Percentiles rank a stretch among this genome's conserved stretches.
Conservation (phyloP, 2,888 invertebrate genomes). For the Catocala sponsa region DNA sequence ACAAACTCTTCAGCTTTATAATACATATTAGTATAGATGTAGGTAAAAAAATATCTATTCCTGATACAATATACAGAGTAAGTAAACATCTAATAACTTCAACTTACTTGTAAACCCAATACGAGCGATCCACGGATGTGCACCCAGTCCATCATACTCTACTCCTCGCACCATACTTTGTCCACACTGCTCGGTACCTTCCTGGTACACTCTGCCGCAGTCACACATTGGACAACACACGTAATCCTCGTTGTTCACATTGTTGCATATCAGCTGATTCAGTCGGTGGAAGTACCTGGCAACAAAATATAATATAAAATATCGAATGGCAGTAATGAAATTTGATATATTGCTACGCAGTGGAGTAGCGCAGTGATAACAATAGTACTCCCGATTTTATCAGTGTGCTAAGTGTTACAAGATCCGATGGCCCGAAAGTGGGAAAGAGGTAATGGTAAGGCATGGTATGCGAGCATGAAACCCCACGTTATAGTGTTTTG, state of each 20-base stretch:
- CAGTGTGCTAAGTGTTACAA: no score
- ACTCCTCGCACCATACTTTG: conserved; percentile 90
- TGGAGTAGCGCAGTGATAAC: no score
- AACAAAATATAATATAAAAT: not conserved
- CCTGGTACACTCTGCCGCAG: conserved; percentile 74
- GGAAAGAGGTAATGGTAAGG: no score
- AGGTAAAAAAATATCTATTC: no score
- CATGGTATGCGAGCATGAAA: no score
- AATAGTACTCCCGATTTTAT: no score
- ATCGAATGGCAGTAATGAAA: no score
- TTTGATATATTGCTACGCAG: no score
- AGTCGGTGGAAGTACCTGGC: conserved; percentile 86
- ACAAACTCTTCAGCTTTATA: no score
- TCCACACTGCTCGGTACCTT: conserved; percentile 87
- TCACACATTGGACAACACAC: conserved; percentile 89
- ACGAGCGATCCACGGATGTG: conserved; percentile 93
- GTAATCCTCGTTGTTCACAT: conserved; percentile 85
- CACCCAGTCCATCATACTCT: conserved; percentile 90
- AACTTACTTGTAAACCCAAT: conserved; percentile 92
- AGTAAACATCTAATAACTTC: not conserved
- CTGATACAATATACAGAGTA: not conserved
- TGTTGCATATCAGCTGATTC: conserved; percentile 89
- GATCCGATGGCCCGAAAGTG: no score
- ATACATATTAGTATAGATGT: no score
- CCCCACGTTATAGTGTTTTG: no score